Base-by-base conservation (phyloP, 2,113 vertebrate species). In the Hippocampus abdominalis region DNA sequence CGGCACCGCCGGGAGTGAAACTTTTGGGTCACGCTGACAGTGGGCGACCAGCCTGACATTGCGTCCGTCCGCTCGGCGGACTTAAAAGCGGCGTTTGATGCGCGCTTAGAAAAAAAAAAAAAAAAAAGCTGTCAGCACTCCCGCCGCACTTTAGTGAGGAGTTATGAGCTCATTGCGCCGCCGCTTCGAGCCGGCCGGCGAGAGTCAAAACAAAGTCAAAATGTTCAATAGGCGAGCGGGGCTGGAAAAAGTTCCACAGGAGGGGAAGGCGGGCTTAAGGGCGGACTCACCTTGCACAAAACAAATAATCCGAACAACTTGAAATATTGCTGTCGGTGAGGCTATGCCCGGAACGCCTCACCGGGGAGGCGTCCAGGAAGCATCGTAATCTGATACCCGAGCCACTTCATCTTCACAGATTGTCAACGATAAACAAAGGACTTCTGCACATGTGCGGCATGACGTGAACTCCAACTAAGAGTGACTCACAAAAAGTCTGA, bases 161-260 rank as follows among this genome's bases (percentile, higher is more conserved):
- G 27, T 60, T 60, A 60, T 8, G 29, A 18, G 15, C 8, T 54
- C 27, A 29, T 59, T 29, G 27, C 15, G 27, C 0, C 23, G 23
- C 54, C 23, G 23, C 54, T 57, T n/a, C 11, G 16, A 20, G 48
- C 18, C 48, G 44, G 13, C 13, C 42, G 8, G 21, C 16, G 16
- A 29, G 27, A 60, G 27, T 32, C 57, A 32, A 60, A 60, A 60
- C 57, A 60, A 60, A 60, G 57, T 60, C 57, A 60, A 60, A 60
- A 32, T 29, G 27, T 32, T 60, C 57, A 60, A 60, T 60, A 29
- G 54, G 25, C 23, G 23, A 27, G 23, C 12, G 25, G 25, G 57
- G 15, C 29, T 18, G 27, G 27, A 53, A 53, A 53, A 53, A 53
- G 51, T 53, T 60, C 32, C 32, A 6, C 27, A 8, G 13, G 57